phyloP scores from a whole-genome alignment of 2,797 vertebrate genomes.

The Eulemur rubriventer region DNA sequence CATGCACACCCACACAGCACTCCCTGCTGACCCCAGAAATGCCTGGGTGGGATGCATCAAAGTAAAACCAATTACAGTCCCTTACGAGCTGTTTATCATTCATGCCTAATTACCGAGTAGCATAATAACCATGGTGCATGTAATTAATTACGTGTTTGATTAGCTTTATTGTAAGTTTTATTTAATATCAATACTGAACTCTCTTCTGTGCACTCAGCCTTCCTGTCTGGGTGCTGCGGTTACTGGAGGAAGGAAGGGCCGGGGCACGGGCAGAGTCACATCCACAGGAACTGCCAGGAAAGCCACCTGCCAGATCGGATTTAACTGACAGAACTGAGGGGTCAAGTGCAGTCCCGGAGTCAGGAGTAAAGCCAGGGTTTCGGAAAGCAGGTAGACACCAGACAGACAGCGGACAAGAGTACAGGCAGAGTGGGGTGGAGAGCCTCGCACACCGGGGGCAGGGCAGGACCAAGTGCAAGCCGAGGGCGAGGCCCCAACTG shows the following conservation, averaged over 20 bases:
- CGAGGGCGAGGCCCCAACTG: neutral
- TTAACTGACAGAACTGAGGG: neutral
- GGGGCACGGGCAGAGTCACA: neutral
- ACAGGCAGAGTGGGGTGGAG: neutral
- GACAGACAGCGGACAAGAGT: neutral
- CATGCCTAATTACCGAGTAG: neutral
- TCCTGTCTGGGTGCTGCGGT: neutral
- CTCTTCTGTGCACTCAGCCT: neutral
- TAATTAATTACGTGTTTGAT: slow-evolving; percentile 25
- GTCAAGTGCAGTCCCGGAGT: neutral
- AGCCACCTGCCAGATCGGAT: too few species aligned
- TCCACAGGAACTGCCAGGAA: neutral
- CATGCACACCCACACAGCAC: neutral
- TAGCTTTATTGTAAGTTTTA: neutral
- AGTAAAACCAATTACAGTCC: neutral
- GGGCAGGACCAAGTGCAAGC: too few species aligned
- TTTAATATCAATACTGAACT: neutral
- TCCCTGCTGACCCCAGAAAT: neutral
- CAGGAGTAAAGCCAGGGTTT: neutral
- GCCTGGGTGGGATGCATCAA: neutral
- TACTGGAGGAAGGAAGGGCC: neutral
- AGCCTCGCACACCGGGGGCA: accelerated
- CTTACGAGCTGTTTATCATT: neutral
- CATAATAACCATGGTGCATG: neutral
- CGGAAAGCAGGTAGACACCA: neutral